Evolutionary conservation across 2,113 vertebrate genomes (phyloP).

Genomic region (Pitta sordida): DNA sequence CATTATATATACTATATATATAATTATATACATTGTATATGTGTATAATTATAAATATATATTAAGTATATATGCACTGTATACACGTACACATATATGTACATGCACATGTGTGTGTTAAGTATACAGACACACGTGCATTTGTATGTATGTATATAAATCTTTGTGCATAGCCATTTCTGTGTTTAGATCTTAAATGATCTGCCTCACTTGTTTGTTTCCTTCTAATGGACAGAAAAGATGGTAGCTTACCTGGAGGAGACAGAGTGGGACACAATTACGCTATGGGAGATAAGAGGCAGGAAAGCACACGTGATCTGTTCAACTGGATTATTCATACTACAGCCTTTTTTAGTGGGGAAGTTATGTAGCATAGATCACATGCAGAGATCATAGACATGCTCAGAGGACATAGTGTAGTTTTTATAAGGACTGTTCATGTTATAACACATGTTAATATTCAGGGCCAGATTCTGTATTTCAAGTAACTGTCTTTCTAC

Average conservation of each 20-base stretch:
- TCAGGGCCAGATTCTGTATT: slow-evolving; percentile 8
- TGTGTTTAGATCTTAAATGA: not conserved
- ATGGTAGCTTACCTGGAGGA: not conserved
- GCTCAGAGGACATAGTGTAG: not conserved
- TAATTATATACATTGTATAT: no score
- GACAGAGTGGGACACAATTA: not conserved
- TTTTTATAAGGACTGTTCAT: not conserved
- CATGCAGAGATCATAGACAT: not conserved
- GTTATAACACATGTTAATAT: not conserved
- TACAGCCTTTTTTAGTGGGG: not conserved
- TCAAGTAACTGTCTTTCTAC: not conserved
- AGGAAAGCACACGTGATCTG: not conserved
- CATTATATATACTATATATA: not conserved
- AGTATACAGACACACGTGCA: not conserved
- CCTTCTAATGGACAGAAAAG: not conserved
- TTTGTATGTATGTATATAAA: not conserved
- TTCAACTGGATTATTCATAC: not conserved
- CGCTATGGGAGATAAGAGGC: not conserved
- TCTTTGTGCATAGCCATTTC: not conserved
- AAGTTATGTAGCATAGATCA: not conserved
- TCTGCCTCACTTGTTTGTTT: not conserved
- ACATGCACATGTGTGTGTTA: not conserved
- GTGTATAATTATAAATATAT: no score
- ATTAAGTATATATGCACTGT: no score
- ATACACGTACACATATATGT: no score